Base-by-base conservation (phyloP, 2,888 invertebrate genomes). In the Plemyria rubiginata region DNA sequence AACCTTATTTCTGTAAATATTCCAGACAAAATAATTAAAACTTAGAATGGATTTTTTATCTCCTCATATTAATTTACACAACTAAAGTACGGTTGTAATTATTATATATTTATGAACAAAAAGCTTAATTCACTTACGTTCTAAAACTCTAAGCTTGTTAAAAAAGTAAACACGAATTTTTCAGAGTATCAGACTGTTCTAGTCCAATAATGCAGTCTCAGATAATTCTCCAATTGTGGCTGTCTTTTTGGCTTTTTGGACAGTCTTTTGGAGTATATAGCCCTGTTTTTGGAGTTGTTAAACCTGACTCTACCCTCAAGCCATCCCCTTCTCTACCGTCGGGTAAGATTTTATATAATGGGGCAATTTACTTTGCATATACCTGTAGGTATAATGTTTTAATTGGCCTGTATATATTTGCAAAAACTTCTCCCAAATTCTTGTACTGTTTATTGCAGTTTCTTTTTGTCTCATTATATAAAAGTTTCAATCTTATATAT, bases 341-440 rank as follows among this genome's bases (percentile, higher is more conserved):
- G 70, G 86, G 85, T 85, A 85, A 84, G 84, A 59, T 65, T 68
- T 71, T 71, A 68, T 71, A 71, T 71, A 68, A 68, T 71, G 71
- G 71, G 71, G 68, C 71, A 70, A 70, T 58, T 63, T 61, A 55
- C 16, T 58, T 63, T 61, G 46, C 36, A 28, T 29, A 7, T 41
- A 22, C 80, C 70, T 80, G 75, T 80, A 78, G 58, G 79, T 32
- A 32, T 48, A n/a, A 29, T 77, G 73, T 16, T 48, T 22, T 48
- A 48, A 46, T 49, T 29, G 49, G 49, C 49, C 49, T 50, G 50
- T 50, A 50, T 15, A 50, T 50, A 36, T 15, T 45, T 60, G 9
- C 36, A 45, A 55, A 60, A 53, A 50, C 9, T 28, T 32, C n/a
- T 43, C 15, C 11, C 22, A 22, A 49, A 38, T n/a, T 12, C 48